These are phyloP conservation scores for Drosophila parthenogenetica DNA, from an alignment of 2,888 invertebrate genomes.

Conservation along the genomic window DNA sequence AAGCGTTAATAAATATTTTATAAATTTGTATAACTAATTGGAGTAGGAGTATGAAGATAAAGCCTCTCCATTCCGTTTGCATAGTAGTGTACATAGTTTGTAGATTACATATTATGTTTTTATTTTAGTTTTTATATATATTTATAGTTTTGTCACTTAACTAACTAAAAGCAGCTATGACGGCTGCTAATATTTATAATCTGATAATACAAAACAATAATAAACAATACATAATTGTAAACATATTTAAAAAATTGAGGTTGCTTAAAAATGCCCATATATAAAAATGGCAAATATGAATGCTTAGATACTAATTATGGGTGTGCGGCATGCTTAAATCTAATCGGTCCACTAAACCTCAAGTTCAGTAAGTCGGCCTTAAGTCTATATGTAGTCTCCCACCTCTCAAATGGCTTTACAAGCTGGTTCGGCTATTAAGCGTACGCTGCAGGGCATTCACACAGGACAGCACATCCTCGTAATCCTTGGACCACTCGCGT, in stretches of 20 bases:
- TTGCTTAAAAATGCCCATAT: constrained; percentile 24
- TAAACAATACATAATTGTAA: constrained; percentile 58
- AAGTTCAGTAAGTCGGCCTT: constrained; percentile 67
- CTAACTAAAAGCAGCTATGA: constrained; percentile 22
- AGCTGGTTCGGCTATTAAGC: constrained; percentile 80
- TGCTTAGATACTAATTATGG: constrained; percentile 35
- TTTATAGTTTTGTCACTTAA: constrained; percentile 38
- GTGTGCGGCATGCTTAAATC: constrained; percentile 39
- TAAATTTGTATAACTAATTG: constrained; percentile 53
- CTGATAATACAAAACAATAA: constrained; percentile 32
- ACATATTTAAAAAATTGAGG: constrained; percentile 52
- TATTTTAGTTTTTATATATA: constrained; percentile 37
- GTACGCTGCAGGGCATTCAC: constrained; percentile 80
- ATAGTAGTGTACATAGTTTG: constrained; percentile 26
- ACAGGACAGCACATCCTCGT: constrained; percentile 83
- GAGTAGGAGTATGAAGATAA: not conserved
- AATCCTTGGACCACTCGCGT: constrained; percentile 83
- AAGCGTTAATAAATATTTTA: constrained; percentile 79
- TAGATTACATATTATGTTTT: constrained; percentile 40
- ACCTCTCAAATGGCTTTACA: constrained; percentile 60
- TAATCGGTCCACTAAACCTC: constrained; percentile 73
- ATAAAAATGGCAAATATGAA: constrained; percentile 42
- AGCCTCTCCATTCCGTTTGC: constrained; percentile 17
- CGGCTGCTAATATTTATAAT: constrained; percentile 16
- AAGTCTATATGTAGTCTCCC: constrained; percentile 58